A percentile compares a stretch with the other conserved stretches of the same genome.
Conservation (phyloP, 2,797 vertebrate species). For the Lacerta viridis region DNA sequence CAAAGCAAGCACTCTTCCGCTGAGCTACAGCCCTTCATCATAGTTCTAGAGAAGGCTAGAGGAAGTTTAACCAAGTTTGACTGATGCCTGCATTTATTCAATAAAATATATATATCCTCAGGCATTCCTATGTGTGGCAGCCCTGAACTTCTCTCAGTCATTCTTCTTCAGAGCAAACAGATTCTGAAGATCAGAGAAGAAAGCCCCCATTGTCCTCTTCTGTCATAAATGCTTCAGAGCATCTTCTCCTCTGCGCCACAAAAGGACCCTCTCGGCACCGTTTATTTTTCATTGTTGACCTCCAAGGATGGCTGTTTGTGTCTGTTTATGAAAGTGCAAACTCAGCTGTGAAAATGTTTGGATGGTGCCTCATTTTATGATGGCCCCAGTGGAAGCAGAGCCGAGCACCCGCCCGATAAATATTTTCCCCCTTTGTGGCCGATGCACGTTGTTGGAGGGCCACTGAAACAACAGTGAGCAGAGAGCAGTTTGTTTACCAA, state of each 20-base stretch:
- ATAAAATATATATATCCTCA: not conserved
- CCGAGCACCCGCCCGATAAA: constrained; percentile 77
- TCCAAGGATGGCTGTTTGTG: constrained; percentile 75
- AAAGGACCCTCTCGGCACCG: constrained; percentile 62
- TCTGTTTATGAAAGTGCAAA: constrained; percentile 82
- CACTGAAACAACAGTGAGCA: constrained; percentile 76
- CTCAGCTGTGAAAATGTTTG: constrained; percentile 81
- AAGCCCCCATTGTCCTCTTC: not conserved
- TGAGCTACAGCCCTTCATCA: too few species aligned
- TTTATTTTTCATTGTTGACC: constrained; percentile 80
- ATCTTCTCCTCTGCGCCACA: constrained; percentile 56
- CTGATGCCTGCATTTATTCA: not conserved
- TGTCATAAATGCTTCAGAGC: constrained; percentile 52
- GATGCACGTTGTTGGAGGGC: constrained; percentile 73
- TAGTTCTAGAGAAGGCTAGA: not conserved
- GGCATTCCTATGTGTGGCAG: not conserved
- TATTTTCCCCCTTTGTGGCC: constrained; percentile 78
- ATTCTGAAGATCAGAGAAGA: constrained; percentile 44
- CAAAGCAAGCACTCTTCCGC: too few species aligned
- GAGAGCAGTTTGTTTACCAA: constrained; percentile 80
- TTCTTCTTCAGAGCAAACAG: constrained; percentile 19
- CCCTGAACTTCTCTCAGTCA: not conserved
- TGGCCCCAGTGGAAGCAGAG: constrained; percentile 66
- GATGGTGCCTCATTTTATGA: constrained; percentile 79
- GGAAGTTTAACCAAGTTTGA: not conserved